Evolutionary conservation across 2,113 vertebrate species (phyloP).

Genomic region (Alouatta palliata): DNA sequence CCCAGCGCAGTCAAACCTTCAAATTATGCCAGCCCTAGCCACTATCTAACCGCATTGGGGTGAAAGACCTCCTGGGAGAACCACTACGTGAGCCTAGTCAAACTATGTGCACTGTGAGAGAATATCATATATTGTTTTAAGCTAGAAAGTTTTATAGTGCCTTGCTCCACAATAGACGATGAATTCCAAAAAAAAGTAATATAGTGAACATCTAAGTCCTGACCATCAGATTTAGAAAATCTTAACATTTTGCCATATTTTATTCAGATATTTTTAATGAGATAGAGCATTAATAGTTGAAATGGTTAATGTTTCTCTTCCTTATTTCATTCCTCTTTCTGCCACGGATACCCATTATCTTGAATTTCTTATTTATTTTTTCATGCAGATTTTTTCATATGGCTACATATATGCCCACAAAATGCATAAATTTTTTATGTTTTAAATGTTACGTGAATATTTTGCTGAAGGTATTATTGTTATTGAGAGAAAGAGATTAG

Average conservation of each 20-base stretch:
- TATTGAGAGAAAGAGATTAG: no score
- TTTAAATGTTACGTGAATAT: conserved; percentile 10
- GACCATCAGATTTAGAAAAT: neutral
- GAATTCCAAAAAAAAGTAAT: neutral
- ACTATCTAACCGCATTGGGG: neutral
- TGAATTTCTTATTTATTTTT: neutral
- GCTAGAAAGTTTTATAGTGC: neutral
- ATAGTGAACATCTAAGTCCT: neutral
- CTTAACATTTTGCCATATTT: neutral
- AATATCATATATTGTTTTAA: neutral
- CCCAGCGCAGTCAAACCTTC: neutral
- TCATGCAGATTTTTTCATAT: neutral
- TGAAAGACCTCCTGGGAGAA: neutral
- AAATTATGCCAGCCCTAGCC: no score
- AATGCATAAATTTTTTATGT: neutral
- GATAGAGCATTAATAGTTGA: neutral
- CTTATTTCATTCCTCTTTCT: neutral
- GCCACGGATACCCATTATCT: neutral
- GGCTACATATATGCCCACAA: neutral
- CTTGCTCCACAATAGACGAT: neutral
- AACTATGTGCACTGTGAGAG: neutral
- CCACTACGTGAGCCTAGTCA: neutral
- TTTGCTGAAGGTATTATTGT: neutral
- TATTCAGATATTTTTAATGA: neutral
- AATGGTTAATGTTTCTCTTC: neutral